Evolutionary conservation across 2,888 invertebrate species (phyloP), one percentile per base, ranked within the genome.

Genomic region (Eilema griseolum): DNA sequence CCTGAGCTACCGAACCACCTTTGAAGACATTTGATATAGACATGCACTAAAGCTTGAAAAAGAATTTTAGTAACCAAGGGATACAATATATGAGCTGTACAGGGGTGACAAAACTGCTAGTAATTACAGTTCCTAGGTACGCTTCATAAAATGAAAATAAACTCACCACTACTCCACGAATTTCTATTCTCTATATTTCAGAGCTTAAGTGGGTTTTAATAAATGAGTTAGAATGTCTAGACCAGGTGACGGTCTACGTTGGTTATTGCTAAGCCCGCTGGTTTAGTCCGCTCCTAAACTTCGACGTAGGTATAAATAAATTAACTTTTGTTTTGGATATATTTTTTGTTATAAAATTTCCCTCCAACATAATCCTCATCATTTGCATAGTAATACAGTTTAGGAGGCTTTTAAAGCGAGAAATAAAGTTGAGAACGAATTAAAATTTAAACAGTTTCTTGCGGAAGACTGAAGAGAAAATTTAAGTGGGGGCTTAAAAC

Each of bases 211-310:
- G 83, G 86, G 87, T 85, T 89, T 92, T 90, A 92, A 90, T 92
- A 92, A 41, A 92, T 92, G 91, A 93, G 92, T 89, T 87, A 91
- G 90, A 89, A 75, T 86, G 93, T 93, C 93, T 93, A 92, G 93
- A 93, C 92, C 71, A 76, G 75, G 69, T 64, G 60, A 41, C 57
- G 60, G 28, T n/a, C 67, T 71, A 74, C 77, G 76, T 10, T 41
- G 41, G 41, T 76, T 79, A 82, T 81, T 74, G 56, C 67, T 71
- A 79, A 83, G 80, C 78, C 78, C 72, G 60, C 59, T 20, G 57
- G 65, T 46, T 61, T 28, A 37, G 61, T 61, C 56, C 65, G 56
- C 56, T 23, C 28, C 33, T 1, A 31, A 37, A 52, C 33, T 60
- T 60, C 16, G 52, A 33, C 52, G 52, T n/a, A 12, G 2, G 33